Evolutionary conservation across 1,140 invertebrate genomes (phyloP), one percentile per base, ranked within the genome.

Genomic region (Drosophila equinoxialis): DNA sequence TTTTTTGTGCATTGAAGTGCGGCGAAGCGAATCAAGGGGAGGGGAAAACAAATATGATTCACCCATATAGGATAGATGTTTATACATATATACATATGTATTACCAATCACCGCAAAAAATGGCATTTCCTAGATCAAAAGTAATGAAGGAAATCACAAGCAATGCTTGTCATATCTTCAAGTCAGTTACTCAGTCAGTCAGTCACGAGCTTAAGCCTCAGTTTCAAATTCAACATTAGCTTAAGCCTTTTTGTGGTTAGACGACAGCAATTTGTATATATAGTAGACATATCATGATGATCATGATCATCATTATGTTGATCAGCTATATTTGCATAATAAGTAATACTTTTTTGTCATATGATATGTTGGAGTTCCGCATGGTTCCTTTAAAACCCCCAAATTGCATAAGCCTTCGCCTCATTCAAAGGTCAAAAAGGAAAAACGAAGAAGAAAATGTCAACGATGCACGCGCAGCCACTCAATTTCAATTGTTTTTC

Each of bases 191-290:
- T 60, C 33, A 72, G 60, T 65, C 70, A 37, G 70, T 45, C 42
- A 45, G 45, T 51, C 45, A 39, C 39, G 23, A 63, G 72, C 65
- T 83, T 70, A 81, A 81, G 82, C 71, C 82, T 86, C 35, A 37
- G 35, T 37, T 37, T 37, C 35, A 37, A 30, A 30, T 30, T 30
- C 35, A 37, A 11, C 37, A 39, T 39, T 39, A 63, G 72, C 69
- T 83, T 67, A 84, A 85, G 82, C 68, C 82, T 86, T 39, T 39
- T 87, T 87, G 82, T 79, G 82, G 82, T 86, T 87, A 87, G 71
- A 79, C 77, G 71, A 68, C 68, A 79, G 79, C 57, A 86, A 86
- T 86, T 87, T 87, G 79, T 86, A 69, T 33, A 64, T 42, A 66
- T 86, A 78, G 66, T 51, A 42, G 64, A 70, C 78, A 75, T 72